A percentile compares a stretch with the other conserved stretches of the same genome.
Evolutionary conservation across 2,113 vertebrate genomes (phyloP).

Genomic region (Todiramphus chloris): DNA sequence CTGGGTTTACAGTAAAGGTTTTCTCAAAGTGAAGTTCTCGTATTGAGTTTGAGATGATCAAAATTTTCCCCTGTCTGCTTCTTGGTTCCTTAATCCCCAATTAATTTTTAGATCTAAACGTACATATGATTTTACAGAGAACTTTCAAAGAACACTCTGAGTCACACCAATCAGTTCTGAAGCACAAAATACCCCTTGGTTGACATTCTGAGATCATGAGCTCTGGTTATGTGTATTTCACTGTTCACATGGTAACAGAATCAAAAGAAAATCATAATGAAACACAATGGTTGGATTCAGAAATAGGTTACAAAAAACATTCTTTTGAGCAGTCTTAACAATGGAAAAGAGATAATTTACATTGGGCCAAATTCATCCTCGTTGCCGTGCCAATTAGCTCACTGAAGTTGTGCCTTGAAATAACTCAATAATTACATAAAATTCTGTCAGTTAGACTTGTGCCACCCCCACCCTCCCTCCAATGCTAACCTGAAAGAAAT

Average conservation of each 20-base stretch:
- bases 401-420: neutral
- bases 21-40: slow-evolving; percentile 22
- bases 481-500: neutral
- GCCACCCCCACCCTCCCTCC: neutral
- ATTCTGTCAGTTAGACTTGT: neutral
- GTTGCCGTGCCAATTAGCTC: slow-evolving; percentile 45
- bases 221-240: slow-evolving; percentile 66
- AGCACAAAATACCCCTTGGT: slow-evolving; percentile 56
- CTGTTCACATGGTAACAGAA: slow-evolving; percentile 74
- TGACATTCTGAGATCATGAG: slow-evolving; percentile 66
- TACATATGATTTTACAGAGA: slow-evolving; percentile 22
- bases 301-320: slow-evolving; percentile 60
- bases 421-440: slow-evolving; percentile 36
- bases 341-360: slow-evolving; percentile 26
- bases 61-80: neutral
- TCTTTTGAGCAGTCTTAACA: slow-evolving; percentile 41
- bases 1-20: neutral
- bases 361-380: slow-evolving; percentile 46
- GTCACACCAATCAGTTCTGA: slow-evolving; percentile 46
- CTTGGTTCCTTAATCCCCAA: slow-evolving; percentile 53
- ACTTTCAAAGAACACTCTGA: slow-evolving; percentile 36
- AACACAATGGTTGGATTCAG: slow-evolving; percentile 54
- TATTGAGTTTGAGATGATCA: slow-evolving; percentile 1
- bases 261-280: slow-evolving; percentile 68
- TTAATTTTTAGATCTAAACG: slow-evolving; percentile 62